Evolutionary conservation across 2,113 vertebrate genomes (phyloP).

Genomic region (Percina caprodes): DNA sequence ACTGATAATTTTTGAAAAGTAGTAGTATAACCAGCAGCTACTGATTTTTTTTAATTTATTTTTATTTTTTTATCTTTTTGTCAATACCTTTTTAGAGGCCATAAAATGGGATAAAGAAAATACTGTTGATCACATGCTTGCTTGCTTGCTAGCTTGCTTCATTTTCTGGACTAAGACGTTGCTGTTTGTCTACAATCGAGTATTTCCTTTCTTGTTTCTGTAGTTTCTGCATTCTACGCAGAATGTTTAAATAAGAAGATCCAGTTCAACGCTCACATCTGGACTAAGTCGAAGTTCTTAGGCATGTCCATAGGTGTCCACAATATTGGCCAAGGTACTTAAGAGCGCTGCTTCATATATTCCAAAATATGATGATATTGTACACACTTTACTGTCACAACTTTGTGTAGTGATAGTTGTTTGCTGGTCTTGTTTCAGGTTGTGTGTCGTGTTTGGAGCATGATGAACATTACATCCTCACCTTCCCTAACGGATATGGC

Average conservation of each 20-base stretch:
- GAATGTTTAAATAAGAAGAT: slow-evolving; percentile 97
- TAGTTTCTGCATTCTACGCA: slow-evolving; percentile 99
- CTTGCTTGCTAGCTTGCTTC: neutral
- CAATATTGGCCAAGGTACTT: slow-evolving; percentile 97
- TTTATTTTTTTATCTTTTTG: too few relatives aligned
- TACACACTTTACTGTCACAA: neutral
- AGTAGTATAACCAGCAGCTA: too few relatives aligned
- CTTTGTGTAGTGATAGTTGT: neutral
- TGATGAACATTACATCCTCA: slow-evolving; percentile 98
- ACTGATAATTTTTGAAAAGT: too few relatives aligned
- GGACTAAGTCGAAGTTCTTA: slow-evolving; percentile 99
- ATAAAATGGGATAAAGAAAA: neutral
- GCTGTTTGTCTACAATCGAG: neutral
- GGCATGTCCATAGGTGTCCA: slow-evolving; percentile 99
- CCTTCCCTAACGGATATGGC: slow-evolving; percentile 98
- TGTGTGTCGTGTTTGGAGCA: slow-evolving; percentile 97
- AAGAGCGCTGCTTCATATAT: neutral
- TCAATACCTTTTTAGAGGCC: neutral
- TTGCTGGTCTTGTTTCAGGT: slow-evolving; percentile 78
- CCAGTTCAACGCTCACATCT: slow-evolving; percentile 99
- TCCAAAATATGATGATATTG: neutral
- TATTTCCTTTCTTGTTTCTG: slow-evolving; percentile 8
- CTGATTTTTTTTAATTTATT: neutral
- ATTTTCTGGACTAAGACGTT: neutral
- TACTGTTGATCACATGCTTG: neutral